phyloP scores from a whole-genome alignment of 2,797 vertebrate genomes.

The Octomys mimax region DNA sequence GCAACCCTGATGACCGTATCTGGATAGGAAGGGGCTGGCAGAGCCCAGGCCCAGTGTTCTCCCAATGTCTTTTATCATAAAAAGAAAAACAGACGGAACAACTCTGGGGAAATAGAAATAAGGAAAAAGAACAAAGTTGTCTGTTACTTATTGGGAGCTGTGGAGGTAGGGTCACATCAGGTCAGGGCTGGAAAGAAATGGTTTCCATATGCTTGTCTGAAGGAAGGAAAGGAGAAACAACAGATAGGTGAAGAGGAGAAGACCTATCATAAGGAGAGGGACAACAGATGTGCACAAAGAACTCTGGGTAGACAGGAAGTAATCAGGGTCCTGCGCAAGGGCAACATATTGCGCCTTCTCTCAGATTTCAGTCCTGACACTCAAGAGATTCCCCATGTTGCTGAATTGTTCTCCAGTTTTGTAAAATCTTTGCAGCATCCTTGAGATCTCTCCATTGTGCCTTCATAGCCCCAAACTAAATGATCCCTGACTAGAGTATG shows the following conservation, averaged over 20 bases:
- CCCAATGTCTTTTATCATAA: background rate
- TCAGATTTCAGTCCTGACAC: background rate
- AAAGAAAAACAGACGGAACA: background rate
- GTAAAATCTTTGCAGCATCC: fast-evolving
- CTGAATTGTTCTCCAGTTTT: background rate
- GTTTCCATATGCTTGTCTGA: background rate
- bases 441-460: background rate
- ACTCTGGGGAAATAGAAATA: background rate
- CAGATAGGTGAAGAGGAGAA: background rate
- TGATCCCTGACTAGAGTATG: background rate
- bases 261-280: background rate
- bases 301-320: background rate
- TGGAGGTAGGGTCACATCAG: background rate
- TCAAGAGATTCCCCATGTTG: fast-evolving
- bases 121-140: background rate
- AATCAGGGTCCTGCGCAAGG: fast-evolving
- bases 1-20: background rate
- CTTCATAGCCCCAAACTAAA: background rate
- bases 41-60: background rate
- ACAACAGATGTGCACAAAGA: background rate
- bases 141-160: background rate
- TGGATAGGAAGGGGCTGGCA: background rate
- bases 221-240: background rate
- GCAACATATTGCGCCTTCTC: fast-evolving
- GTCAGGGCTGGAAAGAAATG: background rate